Evolutionary conservation across 2,888 invertebrate species (phyloP).

Genomic region (Herminia tarsipennalis): DNA sequence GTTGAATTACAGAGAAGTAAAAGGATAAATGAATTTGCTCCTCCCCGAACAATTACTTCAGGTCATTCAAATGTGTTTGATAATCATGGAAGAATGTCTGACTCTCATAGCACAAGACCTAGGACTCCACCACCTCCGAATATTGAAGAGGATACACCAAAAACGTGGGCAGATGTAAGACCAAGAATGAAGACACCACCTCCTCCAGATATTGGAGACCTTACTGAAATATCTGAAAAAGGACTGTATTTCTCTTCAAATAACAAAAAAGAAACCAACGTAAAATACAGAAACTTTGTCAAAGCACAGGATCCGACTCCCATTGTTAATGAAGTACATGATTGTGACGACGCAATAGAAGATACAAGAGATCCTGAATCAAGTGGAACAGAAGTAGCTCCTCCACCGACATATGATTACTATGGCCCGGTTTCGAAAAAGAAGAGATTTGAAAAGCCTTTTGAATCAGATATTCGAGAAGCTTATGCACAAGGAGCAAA

Average conservation of each 20-base stretch:
- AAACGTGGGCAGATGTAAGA: conserved; percentile 75
- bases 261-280: conserved; percentile 49
- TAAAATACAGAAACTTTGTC: conserved; percentile 74
- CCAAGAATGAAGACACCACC: conserved; percentile 56
- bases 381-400: conserved; percentile 83
- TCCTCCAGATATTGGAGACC: conserved; percentile 56
- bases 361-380: conserved; percentile 26
- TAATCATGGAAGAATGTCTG: conserved; percentile 57
- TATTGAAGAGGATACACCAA: too few relatives aligned
- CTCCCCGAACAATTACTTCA: conserved; percentile 71
- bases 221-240: conserved; percentile 40
- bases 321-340: conserved; percentile 69
- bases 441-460: conserved; percentile 63
- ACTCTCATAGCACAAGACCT: conserved; percentile 29
- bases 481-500: conserved; percentile 76
- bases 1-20: conserved; percentile 90
- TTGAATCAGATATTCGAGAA: conserved; percentile 72
- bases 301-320: conserved; percentile 59
- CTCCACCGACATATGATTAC: conserved; percentile 88
- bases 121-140: conserved; percentile 58
- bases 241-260: conserved; percentile 71
- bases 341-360: conserved; percentile 42
- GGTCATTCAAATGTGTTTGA: conserved; percentile 62
- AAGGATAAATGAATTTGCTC: conserved; percentile 92
- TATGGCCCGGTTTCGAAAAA: conserved; percentile 81